These are phyloP conservation scores for Vandiemenella viatica DNA, from an alignment of 2,888 invertebrate genomes.

Conservation along the genomic window DNA sequence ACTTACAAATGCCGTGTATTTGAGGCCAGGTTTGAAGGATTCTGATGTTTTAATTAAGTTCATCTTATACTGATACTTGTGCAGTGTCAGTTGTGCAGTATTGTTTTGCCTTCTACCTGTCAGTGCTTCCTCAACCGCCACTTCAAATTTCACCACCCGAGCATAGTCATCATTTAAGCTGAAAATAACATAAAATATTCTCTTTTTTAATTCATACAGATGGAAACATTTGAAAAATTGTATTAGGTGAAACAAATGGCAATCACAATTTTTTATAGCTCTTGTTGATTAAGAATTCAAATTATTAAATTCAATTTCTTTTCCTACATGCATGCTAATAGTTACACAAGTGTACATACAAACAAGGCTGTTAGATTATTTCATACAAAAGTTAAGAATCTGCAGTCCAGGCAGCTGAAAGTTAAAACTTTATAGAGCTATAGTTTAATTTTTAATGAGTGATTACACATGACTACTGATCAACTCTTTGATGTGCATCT, in stretches of 20 bases:
- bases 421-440: too few relatives aligned
- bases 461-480: too few relatives aligned
- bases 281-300: too few relatives aligned
- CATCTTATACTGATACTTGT: slow-evolving; percentile 60
- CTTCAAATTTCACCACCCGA: slow-evolving; percentile 69
- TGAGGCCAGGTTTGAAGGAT: slow-evolving; percentile 76
- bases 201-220: not conserved
- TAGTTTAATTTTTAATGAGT: too few relatives aligned
- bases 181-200: too few relatives aligned
- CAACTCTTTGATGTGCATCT: too few relatives aligned
- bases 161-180: slow-evolving; percentile 67
- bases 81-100: slow-evolving; percentile 54
- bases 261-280: not conserved
- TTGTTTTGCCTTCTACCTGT: slow-evolving; percentile 74
- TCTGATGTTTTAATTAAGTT: slow-evolving; percentile 66
- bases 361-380: too few relatives aligned
- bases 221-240: not conserved
- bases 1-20: slow-evolving; percentile 65
- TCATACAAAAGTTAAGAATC: too few relatives aligned
- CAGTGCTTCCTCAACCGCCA: slow-evolving; percentile 76
- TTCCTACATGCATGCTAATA: too few relatives aligned
- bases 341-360: too few relatives aligned
- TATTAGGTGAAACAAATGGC: not conserved
- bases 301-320: too few relatives aligned
- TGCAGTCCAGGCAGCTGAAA: too few relatives aligned